Percentiles rank a stretch among this genome's conserved stretches.
Conservation (phyloP, 1,140 invertebrate genomes). For the Sinella curviseta region DNA sequence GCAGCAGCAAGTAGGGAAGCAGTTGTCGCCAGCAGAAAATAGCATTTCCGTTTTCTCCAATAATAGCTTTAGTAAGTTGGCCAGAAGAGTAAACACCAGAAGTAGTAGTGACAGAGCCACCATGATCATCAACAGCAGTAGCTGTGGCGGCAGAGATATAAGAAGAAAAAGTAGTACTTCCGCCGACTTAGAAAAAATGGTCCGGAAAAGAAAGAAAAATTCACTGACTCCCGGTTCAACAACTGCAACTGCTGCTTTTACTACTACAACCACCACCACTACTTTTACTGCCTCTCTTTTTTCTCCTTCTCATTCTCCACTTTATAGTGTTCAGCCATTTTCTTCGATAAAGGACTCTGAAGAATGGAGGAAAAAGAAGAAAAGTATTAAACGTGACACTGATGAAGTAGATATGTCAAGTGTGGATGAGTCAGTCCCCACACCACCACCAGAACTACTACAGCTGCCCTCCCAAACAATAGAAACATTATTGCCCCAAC, state of each 20-base stretch:
- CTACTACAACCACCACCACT: background rate
- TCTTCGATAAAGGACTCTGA: slow-evolving; percentile 7
- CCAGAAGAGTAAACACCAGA: background rate
- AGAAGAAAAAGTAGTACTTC: background rate
- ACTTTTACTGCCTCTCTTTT: background rate
- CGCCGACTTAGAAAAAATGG: slow-evolving; percentile 2
- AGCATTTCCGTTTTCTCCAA: background rate
- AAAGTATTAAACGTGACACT: slow-evolving; percentile 27
- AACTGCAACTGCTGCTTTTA: background rate
- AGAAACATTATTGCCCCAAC: background rate
- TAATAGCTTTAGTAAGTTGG: too few relatives aligned
- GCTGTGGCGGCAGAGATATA: too few relatives aligned
- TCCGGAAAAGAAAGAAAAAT: slow-evolving; percentile 17
- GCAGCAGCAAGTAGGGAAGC: background rate
- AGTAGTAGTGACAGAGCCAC: background rate
- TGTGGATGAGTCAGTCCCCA: slow-evolving; percentile 19
- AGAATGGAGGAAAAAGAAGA: background rate
- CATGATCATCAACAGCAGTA: too few relatives aligned
- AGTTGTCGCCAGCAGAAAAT: background rate
- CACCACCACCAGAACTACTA: background rate
- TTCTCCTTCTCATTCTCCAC: background rate
- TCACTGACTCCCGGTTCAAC: background rate
- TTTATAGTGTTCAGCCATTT: background rate
- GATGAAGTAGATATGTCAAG: slow-evolving; percentile 27
- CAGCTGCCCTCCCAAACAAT: background rate